A percentile compares a stretch with the other conserved stretches of the same genome.
phyloP scores from a whole-genome alignment of 2,113 vertebrate genomes.

The Aldabrachelys gigantea region DNA sequence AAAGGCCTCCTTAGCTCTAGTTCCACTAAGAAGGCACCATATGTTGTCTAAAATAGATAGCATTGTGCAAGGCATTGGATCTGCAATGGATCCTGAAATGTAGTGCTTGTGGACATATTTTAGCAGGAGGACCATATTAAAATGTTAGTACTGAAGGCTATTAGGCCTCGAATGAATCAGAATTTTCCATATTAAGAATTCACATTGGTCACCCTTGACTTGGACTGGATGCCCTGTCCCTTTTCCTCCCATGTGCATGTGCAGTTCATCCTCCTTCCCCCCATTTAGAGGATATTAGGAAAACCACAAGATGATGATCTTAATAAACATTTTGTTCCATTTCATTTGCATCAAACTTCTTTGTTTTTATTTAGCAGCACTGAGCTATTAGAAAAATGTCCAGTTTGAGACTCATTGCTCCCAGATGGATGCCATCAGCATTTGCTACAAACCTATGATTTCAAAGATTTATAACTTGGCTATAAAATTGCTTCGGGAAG shows the following conservation, averaged over 20 bases:
- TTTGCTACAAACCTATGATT: not conserved
- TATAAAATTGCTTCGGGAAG: not conserved
- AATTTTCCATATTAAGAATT: not conserved
- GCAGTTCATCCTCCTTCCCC: no score
- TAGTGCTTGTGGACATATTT: not conserved
- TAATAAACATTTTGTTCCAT: not conserved
- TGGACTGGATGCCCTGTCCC: fast-evolving
- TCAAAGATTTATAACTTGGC: not conserved
- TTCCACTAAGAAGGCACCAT: fast-evolving
- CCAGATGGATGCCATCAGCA: not conserved
- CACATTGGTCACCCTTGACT: not conserved
- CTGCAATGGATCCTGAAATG: not conserved
- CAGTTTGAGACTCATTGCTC: not conserved
- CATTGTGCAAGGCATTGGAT: not conserved
- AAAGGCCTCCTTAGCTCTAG: not conserved
- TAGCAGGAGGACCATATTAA: not conserved
- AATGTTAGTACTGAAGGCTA: not conserved
- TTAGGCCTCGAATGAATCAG: not conserved
- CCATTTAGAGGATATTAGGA: not conserved
- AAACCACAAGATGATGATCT: not conserved
- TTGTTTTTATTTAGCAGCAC: not conserved
- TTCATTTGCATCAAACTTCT: not conserved
- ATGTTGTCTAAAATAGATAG: not conserved
- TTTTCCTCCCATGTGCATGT: not conserved
- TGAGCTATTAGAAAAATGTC: not conserved